Percentiles rank a stretch among this genome's conserved stretches.
These are phyloP conservation scores for Brachirus orientalis DNA, from an alignment of 2,113 vertebrate genomes.

Conservation along the genomic window DNA sequence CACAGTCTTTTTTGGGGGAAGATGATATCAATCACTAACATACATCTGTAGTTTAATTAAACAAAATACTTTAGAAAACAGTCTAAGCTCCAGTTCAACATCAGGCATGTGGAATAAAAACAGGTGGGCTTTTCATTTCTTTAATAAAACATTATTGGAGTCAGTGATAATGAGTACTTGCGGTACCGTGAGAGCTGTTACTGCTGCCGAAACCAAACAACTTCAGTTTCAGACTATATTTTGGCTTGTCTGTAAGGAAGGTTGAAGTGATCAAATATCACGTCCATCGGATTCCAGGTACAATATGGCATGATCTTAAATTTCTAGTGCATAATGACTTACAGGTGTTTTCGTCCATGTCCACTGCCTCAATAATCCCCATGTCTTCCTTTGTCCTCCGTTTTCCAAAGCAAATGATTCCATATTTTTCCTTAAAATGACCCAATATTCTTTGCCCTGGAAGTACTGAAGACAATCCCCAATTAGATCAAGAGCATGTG, in stretches of 20 bases:
- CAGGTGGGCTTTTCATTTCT: constrained; percentile 27
- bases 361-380: constrained; percentile 16
- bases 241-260: constrained; percentile 33
- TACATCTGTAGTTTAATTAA: constrained; percentile 47
- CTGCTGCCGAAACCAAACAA: constrained; percentile 41
- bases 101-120: constrained; percentile 19
- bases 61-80: constrained; percentile 26
- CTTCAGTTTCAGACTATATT: constrained; percentile 28
- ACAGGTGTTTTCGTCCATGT: constrained; percentile 37
- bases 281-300: constrained; percentile 39
- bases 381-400: constrained; percentile 8
- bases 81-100: constrained; percentile 23
- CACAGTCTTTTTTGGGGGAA: not conserved
- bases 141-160: constrained; percentile 45
- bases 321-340: constrained; percentile 51
- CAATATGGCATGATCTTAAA: constrained; percentile 38
- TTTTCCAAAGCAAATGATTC: constrained; percentile 35
- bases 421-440: constrained; percentile 34
- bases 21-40: constrained; percentile 9
- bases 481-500: constrained; percentile 45
- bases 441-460: constrained; percentile 20
- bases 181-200: constrained; percentile 22
- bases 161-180: constrained; percentile 48
- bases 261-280: constrained; percentile 40
- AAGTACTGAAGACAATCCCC: constrained; percentile 38